phyloP scores from a whole-genome alignment of 2,113 vertebrate species.

The Siniperca knerii region DNA sequence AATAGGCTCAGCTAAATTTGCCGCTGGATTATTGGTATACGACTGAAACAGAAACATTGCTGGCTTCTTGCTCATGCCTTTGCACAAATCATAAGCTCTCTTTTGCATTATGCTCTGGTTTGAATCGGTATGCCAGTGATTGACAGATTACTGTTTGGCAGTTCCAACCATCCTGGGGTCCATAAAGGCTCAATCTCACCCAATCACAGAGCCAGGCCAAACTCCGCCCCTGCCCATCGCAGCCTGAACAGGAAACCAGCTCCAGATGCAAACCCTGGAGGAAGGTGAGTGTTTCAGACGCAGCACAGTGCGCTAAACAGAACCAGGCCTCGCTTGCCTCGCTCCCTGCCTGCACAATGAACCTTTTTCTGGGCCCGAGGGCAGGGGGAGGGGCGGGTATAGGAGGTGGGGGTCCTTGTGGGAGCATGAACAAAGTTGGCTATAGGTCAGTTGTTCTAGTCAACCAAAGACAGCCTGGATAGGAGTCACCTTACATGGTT shows the following conservation, averaged over 20 bases:
- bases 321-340: slow-evolving; percentile 76
- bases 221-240: slow-evolving; percentile 74
- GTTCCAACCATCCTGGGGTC: slow-evolving; percentile 66
- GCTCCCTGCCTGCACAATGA: slow-evolving; percentile 82
- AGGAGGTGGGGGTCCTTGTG: slow-evolving; percentile 54
- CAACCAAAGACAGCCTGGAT: slow-evolving; percentile 47
- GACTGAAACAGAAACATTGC: slow-evolving; percentile 6
- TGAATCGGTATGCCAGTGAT: slow-evolving; percentile 70
- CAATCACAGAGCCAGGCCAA: slow-evolving; percentile 78
- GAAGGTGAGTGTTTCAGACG: slow-evolving; percentile 84
- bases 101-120: slow-evolving; percentile 54
- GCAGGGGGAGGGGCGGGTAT: slow-evolving; percentile 48
- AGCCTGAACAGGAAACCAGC: slow-evolving; percentile 85
- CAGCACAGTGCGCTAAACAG: slow-evolving; percentile 80
- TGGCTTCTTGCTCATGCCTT: slow-evolving; percentile 18
- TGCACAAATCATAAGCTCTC: slow-evolving; percentile 53
- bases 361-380: slow-evolving; percentile 78
- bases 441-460: slow-evolving; percentile 59
- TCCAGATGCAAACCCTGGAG: slow-evolving; percentile 87
- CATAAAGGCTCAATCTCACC: slow-evolving; percentile 71
- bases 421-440: slow-evolving; percentile 77
- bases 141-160: slow-evolving; percentile 79
- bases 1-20: slow-evolving; percentile 5
- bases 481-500: slow-evolving; percentile 58
- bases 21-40: slow-evolving; percentile 15